Percentiles rank a stretch among this genome's conserved stretches.
Conservation (phyloP, 35 echinoderm and acorn worm genomes). For the Ophioderma brevispina region DNA sequence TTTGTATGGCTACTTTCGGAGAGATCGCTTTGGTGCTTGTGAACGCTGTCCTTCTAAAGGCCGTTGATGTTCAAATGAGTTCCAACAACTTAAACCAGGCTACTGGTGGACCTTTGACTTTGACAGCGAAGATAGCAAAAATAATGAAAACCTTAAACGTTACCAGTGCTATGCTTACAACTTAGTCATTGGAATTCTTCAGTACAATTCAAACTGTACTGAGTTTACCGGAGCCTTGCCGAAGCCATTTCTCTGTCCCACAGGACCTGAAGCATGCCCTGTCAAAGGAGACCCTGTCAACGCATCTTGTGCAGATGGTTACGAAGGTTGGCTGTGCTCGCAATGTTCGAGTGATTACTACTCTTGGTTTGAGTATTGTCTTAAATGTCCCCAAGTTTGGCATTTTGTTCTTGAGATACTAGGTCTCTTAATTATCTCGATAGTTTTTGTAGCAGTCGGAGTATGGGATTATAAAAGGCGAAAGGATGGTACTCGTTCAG, state of each 20-base stretch:
- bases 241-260: conserved; percentile 14
- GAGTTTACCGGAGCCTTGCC: conserved; percentile 2
- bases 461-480: conserved; percentile 22
- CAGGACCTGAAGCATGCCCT: not conserved
- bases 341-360: conserved; percentile 21
- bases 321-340: conserved; percentile 46
- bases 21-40: conserved; percentile 24
- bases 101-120: conserved; percentile 46
- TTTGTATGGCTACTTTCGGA: conserved; percentile 17
- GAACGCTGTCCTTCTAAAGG: not conserved
- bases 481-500: not conserved
- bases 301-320: conserved; percentile 6
- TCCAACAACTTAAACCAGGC: conserved; percentile 22
- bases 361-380: conserved; percentile 16
- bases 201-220: too few species aligned
- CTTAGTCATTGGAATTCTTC: too few species aligned
- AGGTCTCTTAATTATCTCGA: not conserved
- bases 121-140: too few species aligned
- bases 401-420: not conserved
- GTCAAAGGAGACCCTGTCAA: not conserved
- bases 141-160: too few species aligned
- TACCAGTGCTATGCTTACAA: too few species aligned
- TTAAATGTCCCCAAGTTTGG: conserved; percentile 1
- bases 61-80: conserved; percentile 31
- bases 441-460: not conserved